Evolutionary conservation across 2,888 invertebrate genomes (phyloP).

Genomic region (Habrosyne pyritoides): DNA sequence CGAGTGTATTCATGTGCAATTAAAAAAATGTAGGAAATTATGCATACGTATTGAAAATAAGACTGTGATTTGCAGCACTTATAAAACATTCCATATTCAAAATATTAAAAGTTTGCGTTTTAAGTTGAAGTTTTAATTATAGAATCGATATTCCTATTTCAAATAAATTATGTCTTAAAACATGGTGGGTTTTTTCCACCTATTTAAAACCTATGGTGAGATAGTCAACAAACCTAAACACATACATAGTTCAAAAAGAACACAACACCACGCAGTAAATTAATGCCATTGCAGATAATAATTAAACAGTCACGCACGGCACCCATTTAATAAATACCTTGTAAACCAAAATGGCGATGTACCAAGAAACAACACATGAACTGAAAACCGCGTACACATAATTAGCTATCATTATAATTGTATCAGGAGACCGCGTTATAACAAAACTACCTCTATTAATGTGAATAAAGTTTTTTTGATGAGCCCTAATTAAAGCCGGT

Average conservation of each 20-base stretch:
- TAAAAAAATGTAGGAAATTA: not conserved
- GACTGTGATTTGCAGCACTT: not conserved
- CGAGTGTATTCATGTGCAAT: not conserved
- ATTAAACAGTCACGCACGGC: not conserved
- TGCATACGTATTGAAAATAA: too few species aligned
- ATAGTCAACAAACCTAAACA: too few species aligned
- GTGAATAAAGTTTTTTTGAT: conserved; percentile 59
- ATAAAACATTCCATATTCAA: not conserved
- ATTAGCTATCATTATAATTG: conserved; percentile 51
- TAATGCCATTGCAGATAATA: too few species aligned
- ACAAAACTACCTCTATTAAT: conserved; percentile 50
- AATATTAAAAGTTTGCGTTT: too few species aligned
- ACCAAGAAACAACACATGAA: conserved; percentile 6
- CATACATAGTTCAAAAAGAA: too few species aligned
- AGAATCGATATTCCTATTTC: too few species aligned
- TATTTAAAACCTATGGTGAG: too few species aligned
- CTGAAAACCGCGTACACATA: conserved; percentile 20
- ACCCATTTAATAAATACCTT: not conserved
- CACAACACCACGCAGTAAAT: too few species aligned
- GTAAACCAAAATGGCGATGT: not conserved
- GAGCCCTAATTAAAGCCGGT: conserved; percentile 53
- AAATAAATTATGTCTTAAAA: too few species aligned
- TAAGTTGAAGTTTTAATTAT: too few species aligned
- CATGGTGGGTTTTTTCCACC: too few species aligned
- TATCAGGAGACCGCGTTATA: conserved; percentile 51